Evolutionary conservation across 2,888 invertebrate genomes (phyloP).

Genomic region (Mesochorus sp.): DNA sequence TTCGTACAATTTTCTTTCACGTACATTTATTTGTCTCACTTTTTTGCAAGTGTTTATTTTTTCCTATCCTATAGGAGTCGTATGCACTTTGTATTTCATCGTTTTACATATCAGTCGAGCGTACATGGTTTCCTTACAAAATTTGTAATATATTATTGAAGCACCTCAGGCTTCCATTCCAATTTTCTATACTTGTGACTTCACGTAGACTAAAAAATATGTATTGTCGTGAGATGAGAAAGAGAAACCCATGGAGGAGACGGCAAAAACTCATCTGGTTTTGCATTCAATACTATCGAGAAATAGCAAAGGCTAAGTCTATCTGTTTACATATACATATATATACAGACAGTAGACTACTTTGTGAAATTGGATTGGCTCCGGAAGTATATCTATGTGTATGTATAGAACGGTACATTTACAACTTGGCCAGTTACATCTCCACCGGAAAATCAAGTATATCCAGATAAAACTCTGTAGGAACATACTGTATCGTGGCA

Average conservation of each 20-base stretch:
- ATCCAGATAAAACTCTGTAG: too few relatives aligned
- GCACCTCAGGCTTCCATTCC: constrained; percentile 34
- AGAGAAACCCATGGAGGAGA: constrained; percentile 46
- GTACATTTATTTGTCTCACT: constrained; percentile 24
- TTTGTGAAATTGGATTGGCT: not conserved
- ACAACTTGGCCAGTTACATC: not conserved
- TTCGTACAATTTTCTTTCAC: constrained; percentile 15
- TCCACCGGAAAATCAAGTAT: too few relatives aligned
- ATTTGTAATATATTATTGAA: constrained; percentile 14
- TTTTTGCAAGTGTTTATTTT: constrained; percentile 25
- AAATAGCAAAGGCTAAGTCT: not conserved
- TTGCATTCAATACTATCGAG: constrained; percentile 3
- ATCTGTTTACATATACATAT: not conserved
- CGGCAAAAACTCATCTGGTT: constrained; percentile 36
- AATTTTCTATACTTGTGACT: constrained; percentile 35
- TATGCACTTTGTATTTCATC: not conserved
- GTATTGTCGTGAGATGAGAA: constrained; percentile 38
- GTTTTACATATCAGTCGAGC: not conserved
- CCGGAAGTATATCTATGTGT: not conserved
- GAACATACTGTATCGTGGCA: too few relatives aligned
- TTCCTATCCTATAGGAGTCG: constrained; percentile 20
- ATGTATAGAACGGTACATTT: not conserved
- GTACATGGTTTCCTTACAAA: constrained; percentile 18
- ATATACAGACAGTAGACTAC: not conserved
- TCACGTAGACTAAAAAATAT: constrained; percentile 5